Evolutionary conservation across 2,797 vertebrate species (phyloP).

Genomic region (Podargus strigoides): DNA sequence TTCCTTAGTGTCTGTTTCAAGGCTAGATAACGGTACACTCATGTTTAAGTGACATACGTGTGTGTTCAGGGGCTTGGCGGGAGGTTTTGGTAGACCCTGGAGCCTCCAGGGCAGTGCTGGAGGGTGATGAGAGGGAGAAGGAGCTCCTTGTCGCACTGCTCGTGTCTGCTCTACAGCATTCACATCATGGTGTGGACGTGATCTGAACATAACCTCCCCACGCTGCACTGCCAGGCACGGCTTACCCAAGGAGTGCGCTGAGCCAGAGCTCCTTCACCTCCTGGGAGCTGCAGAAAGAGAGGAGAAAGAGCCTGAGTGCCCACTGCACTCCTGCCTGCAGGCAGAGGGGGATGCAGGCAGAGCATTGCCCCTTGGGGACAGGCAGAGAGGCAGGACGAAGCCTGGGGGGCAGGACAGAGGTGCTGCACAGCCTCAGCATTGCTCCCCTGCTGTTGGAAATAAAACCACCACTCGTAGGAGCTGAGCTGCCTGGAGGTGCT

Average conservation of each 20-base stretch:
- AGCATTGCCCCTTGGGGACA: no score
- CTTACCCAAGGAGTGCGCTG: no score
- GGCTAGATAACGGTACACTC: background rate
- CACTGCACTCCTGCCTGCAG: no score
- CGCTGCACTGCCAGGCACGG: no score
- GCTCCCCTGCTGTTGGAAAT: background rate
- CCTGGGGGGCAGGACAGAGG: no score
- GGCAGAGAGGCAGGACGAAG: no score
- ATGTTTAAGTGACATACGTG: background rate
- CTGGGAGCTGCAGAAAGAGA: no score
- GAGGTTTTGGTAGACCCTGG: background rate
- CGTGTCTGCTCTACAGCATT: background rate
- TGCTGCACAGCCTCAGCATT: background rate
- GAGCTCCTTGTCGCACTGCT: background rate
- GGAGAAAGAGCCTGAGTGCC: no score
- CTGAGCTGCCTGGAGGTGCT: background rate
- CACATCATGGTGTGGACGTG: rapidly evolving
- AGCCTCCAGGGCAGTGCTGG: background rate
- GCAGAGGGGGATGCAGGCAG: no score
- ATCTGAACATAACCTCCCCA: no score
- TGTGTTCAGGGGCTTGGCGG: background rate
- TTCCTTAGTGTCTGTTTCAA: background rate
- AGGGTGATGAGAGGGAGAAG: background rate
- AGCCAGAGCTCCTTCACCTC: no score
- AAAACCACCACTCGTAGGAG: background rate